phyloP scores from a whole-genome alignment of 2,113 vertebrate genomes.

The Cephalophus harveyi region DNA sequence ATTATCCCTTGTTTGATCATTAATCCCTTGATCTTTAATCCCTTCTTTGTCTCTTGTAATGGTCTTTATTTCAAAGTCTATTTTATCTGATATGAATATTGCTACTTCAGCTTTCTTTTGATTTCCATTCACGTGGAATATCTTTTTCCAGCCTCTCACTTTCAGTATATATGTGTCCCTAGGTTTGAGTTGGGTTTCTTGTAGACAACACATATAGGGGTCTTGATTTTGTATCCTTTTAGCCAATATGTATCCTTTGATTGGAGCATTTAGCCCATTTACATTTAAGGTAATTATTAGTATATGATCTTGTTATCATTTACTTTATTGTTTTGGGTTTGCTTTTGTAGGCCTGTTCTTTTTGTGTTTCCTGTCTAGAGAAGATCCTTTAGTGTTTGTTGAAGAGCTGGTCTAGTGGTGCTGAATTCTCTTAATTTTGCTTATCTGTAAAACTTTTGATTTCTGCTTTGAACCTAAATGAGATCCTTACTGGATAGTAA shows the following conservation, averaged over 20 bases:
- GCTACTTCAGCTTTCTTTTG: neutral
- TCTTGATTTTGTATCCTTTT: neutral
- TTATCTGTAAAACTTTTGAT: neutral
- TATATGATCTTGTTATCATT: neutral
- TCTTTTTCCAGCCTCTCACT: neutral
- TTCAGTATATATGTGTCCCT: neutral
- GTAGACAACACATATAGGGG: neutral
- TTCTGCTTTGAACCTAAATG: neutral
- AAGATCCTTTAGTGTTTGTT: neutral
- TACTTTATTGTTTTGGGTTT: neutral
- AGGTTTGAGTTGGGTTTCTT: neutral
- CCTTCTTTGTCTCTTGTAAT: neutral
- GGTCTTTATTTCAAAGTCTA: neutral
- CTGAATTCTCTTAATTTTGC: neutral
- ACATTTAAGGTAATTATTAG: neutral
- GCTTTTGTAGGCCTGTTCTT: neutral
- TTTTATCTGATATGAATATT: neutral
- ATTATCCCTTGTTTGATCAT: too few relatives aligned
- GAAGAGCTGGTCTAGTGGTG: neutral
- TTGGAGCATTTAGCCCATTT: neutral
- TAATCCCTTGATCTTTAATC: neutral
- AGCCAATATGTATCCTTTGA: neutral
- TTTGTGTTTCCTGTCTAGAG: neutral
- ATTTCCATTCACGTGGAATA: neutral
- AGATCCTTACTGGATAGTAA: neutral